phyloP scores from a whole-genome alignment of 1,140 invertebrate genomes.

The Bombus balteatus region DNA sequence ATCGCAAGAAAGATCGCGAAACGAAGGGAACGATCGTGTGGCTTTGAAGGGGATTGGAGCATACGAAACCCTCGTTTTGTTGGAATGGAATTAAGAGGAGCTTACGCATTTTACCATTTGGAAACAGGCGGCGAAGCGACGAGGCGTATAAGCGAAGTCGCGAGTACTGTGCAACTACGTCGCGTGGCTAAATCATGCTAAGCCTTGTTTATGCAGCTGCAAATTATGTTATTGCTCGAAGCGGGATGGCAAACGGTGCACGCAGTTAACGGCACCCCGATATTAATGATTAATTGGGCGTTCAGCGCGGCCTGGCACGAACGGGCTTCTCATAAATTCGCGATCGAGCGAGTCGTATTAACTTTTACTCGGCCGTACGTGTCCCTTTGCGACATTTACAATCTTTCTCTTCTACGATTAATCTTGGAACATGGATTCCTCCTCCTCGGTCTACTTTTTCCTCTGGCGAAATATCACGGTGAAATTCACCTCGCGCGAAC shows the following conservation, averaged over 20 bases:
- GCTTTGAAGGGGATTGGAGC: neutral
- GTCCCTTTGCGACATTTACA: neutral
- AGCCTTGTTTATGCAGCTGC: conserved; percentile 40
- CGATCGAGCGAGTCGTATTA: neutral
- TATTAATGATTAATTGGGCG: conserved; percentile 18
- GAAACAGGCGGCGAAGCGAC: conserved; percentile 8
- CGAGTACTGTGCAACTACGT: neutral
- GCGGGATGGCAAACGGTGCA: neutral
- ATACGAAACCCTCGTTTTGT: neutral
- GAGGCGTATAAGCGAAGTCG: conserved; percentile 10
- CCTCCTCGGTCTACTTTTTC: neutral
- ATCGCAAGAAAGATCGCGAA: neutral
- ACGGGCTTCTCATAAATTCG: neutral
- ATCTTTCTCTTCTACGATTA: neutral
- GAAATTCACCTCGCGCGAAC: neutral
- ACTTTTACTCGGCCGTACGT: neutral
- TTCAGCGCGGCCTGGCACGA: too few relatives aligned
- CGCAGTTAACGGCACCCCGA: neutral
- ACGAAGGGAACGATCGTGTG: neutral
- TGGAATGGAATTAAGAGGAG: conserved; percentile 25
- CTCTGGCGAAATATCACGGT: neutral
- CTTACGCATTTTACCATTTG: conserved; percentile 30
- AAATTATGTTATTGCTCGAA: conserved; percentile 27
- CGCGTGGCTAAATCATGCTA: conserved; percentile 27
- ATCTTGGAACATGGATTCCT: neutral